Evolutionary conservation across 2,113 vertebrate species (phyloP), one percentile per base, ranked within the genome.

Genomic region (Chamaetylas fuelleborni): DNA sequence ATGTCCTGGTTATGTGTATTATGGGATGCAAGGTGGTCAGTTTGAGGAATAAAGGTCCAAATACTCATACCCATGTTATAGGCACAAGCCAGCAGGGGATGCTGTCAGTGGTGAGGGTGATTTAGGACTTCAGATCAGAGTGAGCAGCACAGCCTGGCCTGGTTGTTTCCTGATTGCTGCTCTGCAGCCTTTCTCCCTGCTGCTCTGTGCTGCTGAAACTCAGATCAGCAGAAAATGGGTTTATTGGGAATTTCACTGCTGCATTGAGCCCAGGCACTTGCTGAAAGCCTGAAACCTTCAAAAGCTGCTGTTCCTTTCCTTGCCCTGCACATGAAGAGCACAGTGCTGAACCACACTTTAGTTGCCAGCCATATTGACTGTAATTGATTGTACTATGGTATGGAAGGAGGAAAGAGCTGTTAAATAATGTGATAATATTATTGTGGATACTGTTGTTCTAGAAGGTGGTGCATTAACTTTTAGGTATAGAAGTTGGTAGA

Each of bases 281-380:
- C 45, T 73, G 36, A 72, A 86, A 81, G 42, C 8, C 31, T 50
- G 42, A 70, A 84, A 58, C 6, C 17, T 45, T 70, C 47, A 23
- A 20, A 81, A 69, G 38, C 0, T 74, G 15, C 22, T 88, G 26
- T 54, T 77, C 40, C 9, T 34, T 71, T 84, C 24, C 25, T 73
- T 84, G 57, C 11, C 26, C 43, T 62, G 19, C 24, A 31, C 0
- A 0, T 38, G 23, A 62, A 54, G 29, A 28, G 29, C 42, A 28
- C 10, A 0, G 0, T 12, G 18, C 62, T 61, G 48, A 47, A 18
- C 23, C 2, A 2, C 36, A 25, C 2, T 72, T n/a, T 5, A 60
- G 42, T 26, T 77, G 22, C 34, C 57, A 71, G 19, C 15, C 15
- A 11, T 5, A 19, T 18, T 4, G 1, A 3, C 36, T 73, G 25